Evolutionary conservation across 2,113 vertebrate genomes (phyloP).

Genomic region (Corythornis cristatus): DNA sequence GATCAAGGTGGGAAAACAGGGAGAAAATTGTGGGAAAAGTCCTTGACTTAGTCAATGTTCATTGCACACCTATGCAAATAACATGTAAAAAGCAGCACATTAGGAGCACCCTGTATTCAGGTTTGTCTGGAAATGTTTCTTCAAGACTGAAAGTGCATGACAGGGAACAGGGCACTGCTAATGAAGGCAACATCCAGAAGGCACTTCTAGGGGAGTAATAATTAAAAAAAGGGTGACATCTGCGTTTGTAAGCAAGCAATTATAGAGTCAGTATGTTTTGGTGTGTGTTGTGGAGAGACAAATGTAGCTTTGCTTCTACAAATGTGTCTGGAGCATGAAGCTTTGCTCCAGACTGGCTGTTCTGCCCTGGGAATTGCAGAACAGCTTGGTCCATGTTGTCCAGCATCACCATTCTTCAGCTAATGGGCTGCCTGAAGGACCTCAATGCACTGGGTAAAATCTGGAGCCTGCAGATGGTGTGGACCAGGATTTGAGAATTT

Average conservation of each 20-base stretch:
- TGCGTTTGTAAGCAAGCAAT: not conserved
- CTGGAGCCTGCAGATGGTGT: not conserved
- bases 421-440: not conserved
- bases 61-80: slow-evolving; percentile 7
- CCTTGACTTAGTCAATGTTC: not conserved
- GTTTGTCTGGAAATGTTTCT: slow-evolving; percentile 43
- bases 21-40: not conserved
- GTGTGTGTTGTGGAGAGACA: not conserved
- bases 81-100: not conserved
- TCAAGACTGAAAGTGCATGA: slow-evolving; percentile 56
- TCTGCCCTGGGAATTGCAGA: not conserved
- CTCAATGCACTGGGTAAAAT: not conserved
- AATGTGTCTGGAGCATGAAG: not conserved
- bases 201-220: slow-evolving; percentile 30
- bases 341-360: not conserved
- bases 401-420: not conserved
- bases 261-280: not conserved
- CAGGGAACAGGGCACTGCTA: slow-evolving; percentile 23
- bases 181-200: slow-evolving; percentile 47
- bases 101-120: not conserved
- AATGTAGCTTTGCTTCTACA: not conserved
- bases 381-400: not conserved
- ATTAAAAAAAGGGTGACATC: not conserved
- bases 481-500: not conserved
- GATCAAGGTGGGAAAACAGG: not conserved